Percentiles rank a stretch among this genome's conserved stretches.
Conservation (phyloP, 2,888 invertebrate species). For the Tetragonula carbonaria region DNA sequence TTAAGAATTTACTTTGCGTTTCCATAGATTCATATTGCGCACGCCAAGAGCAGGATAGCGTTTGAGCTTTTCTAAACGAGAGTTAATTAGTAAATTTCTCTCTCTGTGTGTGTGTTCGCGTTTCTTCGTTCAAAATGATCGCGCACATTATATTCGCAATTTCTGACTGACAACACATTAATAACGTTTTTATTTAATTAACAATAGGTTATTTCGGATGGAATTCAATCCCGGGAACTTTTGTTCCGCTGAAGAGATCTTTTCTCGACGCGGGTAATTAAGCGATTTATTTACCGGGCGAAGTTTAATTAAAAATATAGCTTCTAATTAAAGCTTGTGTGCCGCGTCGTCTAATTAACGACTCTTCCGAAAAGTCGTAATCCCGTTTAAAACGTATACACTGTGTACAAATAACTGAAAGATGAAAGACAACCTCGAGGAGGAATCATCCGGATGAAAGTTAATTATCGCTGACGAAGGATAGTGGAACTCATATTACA, state of each 20-base stretch:
- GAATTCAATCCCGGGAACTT: neutral
- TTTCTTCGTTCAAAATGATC: neutral
- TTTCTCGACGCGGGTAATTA: neutral
- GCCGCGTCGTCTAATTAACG: conserved; percentile 26
- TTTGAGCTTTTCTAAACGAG: neutral
- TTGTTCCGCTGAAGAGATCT: neutral
- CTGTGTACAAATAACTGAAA: neutral
- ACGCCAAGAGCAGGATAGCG: neutral
- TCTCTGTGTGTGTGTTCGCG: neutral
- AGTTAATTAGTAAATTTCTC: neutral
- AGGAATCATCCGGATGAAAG: neutral
- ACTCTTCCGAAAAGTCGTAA: conserved; percentile 1
- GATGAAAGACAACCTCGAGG: neutral
- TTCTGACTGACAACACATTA: neutral
- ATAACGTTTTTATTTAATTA: neutral
- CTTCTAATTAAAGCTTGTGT: conserved; percentile 29
- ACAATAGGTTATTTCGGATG: neutral
- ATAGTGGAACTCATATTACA: neutral
- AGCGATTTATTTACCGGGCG: conserved; percentile 12
- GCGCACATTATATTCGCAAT: neutral
- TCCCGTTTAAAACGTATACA: neutral
- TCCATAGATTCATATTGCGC: neutral
- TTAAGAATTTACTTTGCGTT: neutral
- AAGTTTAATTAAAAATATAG: conserved; percentile 27
- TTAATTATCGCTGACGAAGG: neutral